Conservation (phyloP, 92 coral and sea anemone genomes). For the Siderastrea siderea region DNA sequence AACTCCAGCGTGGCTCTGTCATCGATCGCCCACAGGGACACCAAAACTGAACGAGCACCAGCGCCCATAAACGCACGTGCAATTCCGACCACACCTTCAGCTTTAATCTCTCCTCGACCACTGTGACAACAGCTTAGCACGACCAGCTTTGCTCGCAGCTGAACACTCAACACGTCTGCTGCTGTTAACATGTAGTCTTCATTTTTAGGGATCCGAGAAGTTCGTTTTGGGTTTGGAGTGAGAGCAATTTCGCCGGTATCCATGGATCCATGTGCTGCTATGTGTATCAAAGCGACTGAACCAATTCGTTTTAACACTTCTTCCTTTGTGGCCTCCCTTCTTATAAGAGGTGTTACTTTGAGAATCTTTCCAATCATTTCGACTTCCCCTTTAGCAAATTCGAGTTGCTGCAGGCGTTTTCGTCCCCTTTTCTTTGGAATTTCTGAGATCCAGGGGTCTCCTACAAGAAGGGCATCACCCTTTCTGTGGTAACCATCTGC, state of each 20-base stretch:
- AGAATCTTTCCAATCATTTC: conserved; percentile 8
- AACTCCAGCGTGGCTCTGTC: too few species aligned
- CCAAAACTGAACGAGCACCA: too few species aligned
- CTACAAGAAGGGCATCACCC: neutral
- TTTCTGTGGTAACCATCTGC: neutral
- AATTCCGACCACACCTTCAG: too few species aligned
- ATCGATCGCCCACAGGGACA: too few species aligned
- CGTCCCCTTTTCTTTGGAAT: neutral
- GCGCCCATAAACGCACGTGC: too few species aligned
- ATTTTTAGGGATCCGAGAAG: neutral
- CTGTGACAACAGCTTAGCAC: too few species aligned
- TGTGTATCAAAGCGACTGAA: conserved; percentile 1
- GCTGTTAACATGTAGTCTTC: neutral
- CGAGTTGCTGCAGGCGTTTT: neutral
- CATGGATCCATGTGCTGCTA: conserved; percentile 1
- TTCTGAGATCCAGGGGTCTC: conserved; percentile 10
- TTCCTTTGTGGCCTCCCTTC: neutral
- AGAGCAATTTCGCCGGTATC: conserved; percentile 9
- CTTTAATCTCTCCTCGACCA: too few species aligned
- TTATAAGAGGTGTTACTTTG: neutral
- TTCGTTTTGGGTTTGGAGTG: neutral
- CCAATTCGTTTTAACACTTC: neutral
- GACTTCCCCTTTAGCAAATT: neutral
- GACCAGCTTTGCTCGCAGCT: neutral
- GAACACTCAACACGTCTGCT: neutral